phyloP scores from a whole-genome alignment of 1,140 invertebrate genomes.

The Tribolium castaneum region DNA sequence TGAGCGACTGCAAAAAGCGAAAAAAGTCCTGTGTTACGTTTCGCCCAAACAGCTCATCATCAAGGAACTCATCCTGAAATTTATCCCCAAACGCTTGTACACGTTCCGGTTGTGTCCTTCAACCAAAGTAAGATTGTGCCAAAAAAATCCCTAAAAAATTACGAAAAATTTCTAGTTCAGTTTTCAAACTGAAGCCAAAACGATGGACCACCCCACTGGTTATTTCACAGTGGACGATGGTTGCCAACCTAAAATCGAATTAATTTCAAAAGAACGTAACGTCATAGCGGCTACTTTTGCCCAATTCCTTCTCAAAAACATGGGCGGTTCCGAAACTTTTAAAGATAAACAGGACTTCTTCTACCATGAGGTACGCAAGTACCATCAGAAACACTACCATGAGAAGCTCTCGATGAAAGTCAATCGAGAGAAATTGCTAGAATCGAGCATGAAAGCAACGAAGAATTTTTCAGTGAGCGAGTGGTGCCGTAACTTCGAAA shows the following conservation, averaged over 20 bases:
- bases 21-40: slow-evolving; percentile 89
- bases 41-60: slow-evolving; percentile 90
- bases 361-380: slow-evolving; percentile 90
- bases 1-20: slow-evolving; percentile 74
- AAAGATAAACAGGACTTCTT: slow-evolving; percentile 96
- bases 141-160: too few relatives aligned
- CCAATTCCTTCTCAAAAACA: slow-evolving; percentile 93
- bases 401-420: slow-evolving; percentile 87
- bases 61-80: slow-evolving; percentile 92
- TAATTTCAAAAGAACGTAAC: slow-evolving; percentile 86
- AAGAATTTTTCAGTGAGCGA: slow-evolving; percentile 81
- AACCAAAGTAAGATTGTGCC: slow-evolving; percentile 90
- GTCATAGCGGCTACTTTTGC: slow-evolving; percentile 94
- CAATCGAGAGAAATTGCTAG: slow-evolving; percentile 81
- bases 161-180: too few relatives aligned
- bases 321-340: slow-evolving; percentile 94
- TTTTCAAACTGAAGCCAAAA: slow-evolving; percentile 70
- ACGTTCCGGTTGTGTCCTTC: slow-evolving; percentile 94
- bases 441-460: slow-evolving; percentile 87
- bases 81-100: slow-evolving; percentile 90
- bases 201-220: slow-evolving; percentile 66
- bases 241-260: slow-evolving; percentile 85
- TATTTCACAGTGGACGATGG: slow-evolving; percentile 88
- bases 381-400: slow-evolving; percentile 86
- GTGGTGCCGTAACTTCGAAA: slow-evolving; percentile 95